These are phyloP conservation scores for Corydoras sp. DNA, from an alignment of 2,113 vertebrate genomes.

Conservation along the genomic window DNA sequence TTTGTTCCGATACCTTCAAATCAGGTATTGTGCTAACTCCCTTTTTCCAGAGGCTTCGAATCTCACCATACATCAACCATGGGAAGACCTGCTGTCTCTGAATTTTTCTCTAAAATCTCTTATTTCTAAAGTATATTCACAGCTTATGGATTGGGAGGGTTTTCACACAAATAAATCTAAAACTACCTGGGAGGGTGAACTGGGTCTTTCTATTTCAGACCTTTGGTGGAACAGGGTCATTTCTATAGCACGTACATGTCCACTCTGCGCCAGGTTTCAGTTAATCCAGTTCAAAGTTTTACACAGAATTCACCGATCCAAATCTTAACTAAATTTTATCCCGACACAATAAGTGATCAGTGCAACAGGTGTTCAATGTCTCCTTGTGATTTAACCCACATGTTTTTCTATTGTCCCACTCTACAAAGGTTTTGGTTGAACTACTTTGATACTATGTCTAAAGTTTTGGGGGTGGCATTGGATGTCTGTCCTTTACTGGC, in stretches of 20 bases:
- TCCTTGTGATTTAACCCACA: background rate
- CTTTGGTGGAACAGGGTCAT: background rate
- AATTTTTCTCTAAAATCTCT: background rate
- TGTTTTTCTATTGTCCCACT: constrained; percentile 2
- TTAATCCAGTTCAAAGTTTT: too few relatives aligned
- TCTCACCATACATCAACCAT: background rate
- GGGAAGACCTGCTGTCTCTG: background rate
- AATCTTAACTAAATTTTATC: background rate
- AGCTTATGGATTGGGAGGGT: background rate
- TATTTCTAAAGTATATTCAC: background rate
- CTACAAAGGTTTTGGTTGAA: background rate
- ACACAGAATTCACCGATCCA: background rate
- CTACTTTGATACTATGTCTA: background rate
- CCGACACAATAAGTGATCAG: background rate
- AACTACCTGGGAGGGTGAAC: background rate
- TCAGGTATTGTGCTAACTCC: background rate
- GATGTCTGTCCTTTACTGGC: too few relatives aligned
- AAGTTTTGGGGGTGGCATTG: too few relatives aligned
- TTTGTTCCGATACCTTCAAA: too few relatives aligned
- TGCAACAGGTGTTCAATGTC: constrained; percentile 1
- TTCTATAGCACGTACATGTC: background rate
- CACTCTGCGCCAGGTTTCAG: background rate
- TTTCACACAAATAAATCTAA: background rate
- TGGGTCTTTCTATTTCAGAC: background rate
- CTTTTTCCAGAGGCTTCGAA: background rate